These are phyloP conservation scores for Chiroxiphia lanceolata DNA, from an alignment of 2,797 vertebrate species.

Conservation along the genomic window DNA sequence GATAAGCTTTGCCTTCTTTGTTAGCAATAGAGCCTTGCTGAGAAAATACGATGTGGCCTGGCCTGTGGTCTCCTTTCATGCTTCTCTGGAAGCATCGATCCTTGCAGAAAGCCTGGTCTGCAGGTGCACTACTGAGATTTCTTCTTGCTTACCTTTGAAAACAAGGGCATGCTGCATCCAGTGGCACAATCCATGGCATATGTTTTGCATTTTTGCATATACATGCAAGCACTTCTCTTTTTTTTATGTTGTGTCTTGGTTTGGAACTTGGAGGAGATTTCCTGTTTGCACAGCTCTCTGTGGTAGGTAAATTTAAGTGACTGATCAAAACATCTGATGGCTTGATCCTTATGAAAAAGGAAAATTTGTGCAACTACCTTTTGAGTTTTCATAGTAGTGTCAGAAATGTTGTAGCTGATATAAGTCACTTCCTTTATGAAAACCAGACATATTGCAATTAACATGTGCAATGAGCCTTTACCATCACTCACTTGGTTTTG, in stretches of 20 bases:
- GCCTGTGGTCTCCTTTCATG: conserved; percentile 26
- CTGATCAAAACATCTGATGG: not conserved
- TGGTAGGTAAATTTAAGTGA: not conserved
- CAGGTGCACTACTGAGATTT: not conserved
- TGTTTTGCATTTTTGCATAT: not conserved
- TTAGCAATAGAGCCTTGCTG: conserved; percentile 10
- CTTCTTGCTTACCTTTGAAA: conserved; percentile 1
- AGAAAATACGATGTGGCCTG: not conserved
- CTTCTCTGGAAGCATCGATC: not conserved
- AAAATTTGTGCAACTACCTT: not conserved
- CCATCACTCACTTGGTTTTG: not conserved
- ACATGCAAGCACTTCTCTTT: not conserved
- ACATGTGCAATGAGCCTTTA: not conserved
- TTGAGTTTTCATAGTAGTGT: not conserved
- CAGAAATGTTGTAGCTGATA: not conserved
- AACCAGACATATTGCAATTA: not conserved
- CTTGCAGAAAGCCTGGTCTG: conserved; percentile 9
- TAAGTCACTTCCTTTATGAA: not conserved
- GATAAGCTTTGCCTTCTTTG: conserved; percentile 48
- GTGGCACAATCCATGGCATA: not conserved
- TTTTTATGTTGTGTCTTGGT: not conserved
- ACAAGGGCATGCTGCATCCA: not conserved
- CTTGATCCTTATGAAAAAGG: not conserved
- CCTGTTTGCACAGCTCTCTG: not conserved
- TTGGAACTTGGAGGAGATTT: not conserved